Evolutionary conservation across 2,113 vertebrate genomes (phyloP), one percentile per base, ranked within the genome.

Genomic region (Brachyistius frenatus): DNA sequence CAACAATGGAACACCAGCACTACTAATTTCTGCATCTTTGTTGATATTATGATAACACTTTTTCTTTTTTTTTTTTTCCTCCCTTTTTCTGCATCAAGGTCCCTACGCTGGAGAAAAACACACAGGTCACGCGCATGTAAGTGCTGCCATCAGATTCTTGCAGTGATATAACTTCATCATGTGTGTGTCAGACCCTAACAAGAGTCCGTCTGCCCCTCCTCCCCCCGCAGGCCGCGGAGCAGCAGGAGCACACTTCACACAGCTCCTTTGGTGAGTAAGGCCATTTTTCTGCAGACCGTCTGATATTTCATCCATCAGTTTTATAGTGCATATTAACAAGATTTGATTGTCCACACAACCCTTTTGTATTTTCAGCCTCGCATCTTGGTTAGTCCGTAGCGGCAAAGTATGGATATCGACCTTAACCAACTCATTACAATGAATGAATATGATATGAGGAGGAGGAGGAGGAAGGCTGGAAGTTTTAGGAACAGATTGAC

Each of bases 231-330:
- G 81, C 66, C 44, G 76, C 75, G 39, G 76, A 81, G 35, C 54
- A 7, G 13, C 73, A 30, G 65, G 54, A 73, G 55, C 49, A 31
- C 32, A 2, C 30, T 2, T 10, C 46, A 7, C 73, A 53, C 52
- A 14, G n/a, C 60, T 65, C 72, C 53, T 57, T 56, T 8, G 86
- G 91, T 93, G 80, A 91, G 89, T 78, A 63, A 32, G 37, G 15
- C 23, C 23, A 31, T 64, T 60, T 39, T 13, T 52, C 14, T 44
- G n/a, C 66, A 72, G 49, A 41, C 33, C 39, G 33, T 50, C 54
- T 47, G 50, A 62, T 47, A 11, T n/a, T 50, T 32, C 58, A 2
- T 47, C 37, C 13, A 23, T 23, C 23, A 23, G 23, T 23, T 23
- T 23, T 23, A 23, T 23, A 23, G 23, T 23, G 23, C 23, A 23